Percentiles rank a stretch among this genome's conserved stretches.
These are phyloP conservation scores for Saturnia japonica DNA, from an alignment of 2,888 invertebrate genomes.

Conservation along the genomic window DNA sequence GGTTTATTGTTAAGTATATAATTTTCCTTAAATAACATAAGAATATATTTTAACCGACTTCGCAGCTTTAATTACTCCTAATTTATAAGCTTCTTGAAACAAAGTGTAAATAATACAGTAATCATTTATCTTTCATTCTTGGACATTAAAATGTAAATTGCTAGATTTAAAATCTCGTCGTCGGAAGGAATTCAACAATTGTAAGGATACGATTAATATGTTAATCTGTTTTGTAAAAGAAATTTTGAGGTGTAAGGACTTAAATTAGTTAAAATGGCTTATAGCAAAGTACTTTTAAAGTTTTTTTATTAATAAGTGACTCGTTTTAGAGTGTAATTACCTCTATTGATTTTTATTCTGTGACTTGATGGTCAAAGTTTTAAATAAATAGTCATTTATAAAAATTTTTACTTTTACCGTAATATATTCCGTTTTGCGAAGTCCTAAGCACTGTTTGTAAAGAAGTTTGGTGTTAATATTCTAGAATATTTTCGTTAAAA, in stretches of 20 bases:
- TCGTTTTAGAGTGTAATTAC: too few relatives aligned
- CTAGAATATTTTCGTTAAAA: too few relatives aligned
- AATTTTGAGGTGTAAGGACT: background rate
- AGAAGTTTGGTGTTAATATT: background rate
- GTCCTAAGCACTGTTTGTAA: background rate
- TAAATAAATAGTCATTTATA: background rate
- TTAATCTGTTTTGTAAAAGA: conserved; percentile 3
- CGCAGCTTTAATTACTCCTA: background rate
- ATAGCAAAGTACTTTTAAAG: background rate
- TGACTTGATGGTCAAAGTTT: background rate
- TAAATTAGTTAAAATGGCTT: background rate
- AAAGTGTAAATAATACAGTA: conserved; percentile 5
- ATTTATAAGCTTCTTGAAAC: background rate
- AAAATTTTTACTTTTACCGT: background rate
- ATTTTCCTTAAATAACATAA: too few relatives aligned
- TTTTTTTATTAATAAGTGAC: background rate
- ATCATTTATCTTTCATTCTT: conserved; percentile 6
- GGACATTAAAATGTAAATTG: conserved; percentile 13
- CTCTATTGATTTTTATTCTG: background rate
- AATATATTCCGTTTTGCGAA: background rate
- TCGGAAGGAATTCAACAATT: conserved; percentile 2
- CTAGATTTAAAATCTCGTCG: background rate
- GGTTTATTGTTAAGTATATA: too few relatives aligned
- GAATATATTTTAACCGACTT: background rate
- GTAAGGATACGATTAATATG: conserved; percentile 20